Evolutionary conservation across 2,113 vertebrate species (phyloP), one percentile per base, ranked within the genome.

Genomic region (Nothobranchius kuhntae): DNA sequence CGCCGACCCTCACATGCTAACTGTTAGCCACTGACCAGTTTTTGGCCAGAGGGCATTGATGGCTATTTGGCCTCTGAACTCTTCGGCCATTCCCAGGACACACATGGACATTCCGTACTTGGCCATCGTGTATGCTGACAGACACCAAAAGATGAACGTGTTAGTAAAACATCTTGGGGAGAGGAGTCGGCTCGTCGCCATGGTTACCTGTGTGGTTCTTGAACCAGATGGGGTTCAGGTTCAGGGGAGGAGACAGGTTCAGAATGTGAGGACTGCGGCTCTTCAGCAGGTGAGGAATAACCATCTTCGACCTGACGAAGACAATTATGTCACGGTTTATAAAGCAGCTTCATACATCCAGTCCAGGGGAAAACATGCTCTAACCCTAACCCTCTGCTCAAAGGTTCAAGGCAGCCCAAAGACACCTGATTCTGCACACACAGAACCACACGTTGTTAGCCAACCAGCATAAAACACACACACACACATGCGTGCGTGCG

Each of bases 101-200:
- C 96, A 99, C 96, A 99, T 98, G 68, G 98, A 99, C 97, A 99
- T 99, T 8, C 97, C 97, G 24, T 98, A 99, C 75, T 99, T 99
- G 11, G 96, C 96, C 91, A 99, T 98, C 1, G 97, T 98, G 53
- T 99, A 99, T 0, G 97, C 98, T 99, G 53, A 12, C 38, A 35
- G 21, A 57, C 7, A 36, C 10, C 11, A 44, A 42, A 36, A 30
- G 2, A n/a, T 6, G 65, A 13, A 47, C 2, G 0, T 7, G n/a
- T 62, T n/a, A 35, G 13, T 7, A 5, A 6, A 12, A 26, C 8
- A 13, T 11, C 54, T 47, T 24, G 24, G 55, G 2, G 13, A 21
- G 45, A 24, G 24, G 26, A 61, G 72, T 65, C 0, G 1, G 10
- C 0, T 53, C 55, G 53, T 68, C 65, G 14, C 78, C 9, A 48